A percentile compares a stretch with the other conserved stretches of the same genome.
Evolutionary conservation across 2,113 vertebrate species (phyloP).

Genomic region (Colistium nudipinnis): DNA sequence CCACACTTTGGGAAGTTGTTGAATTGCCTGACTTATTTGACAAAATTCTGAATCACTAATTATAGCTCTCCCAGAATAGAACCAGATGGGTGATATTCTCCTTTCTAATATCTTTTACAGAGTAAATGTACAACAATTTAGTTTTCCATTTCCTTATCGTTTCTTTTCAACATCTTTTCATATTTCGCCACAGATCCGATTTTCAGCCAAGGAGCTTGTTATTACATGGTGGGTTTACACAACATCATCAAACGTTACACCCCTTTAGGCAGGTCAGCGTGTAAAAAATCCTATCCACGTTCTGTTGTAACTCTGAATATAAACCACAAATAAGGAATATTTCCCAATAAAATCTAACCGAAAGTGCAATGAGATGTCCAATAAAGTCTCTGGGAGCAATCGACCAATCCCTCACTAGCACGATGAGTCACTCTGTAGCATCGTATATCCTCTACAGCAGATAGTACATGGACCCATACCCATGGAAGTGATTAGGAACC

Average conservation of each 20-base stretch:
- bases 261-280: constrained; percentile 1
- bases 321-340: constrained; percentile 10
- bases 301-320: constrained; percentile 20
- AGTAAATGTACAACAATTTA: background rate
- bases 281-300: constrained; percentile 18
- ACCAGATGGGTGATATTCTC: background rate
- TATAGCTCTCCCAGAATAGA: constrained; percentile 10
- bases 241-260: constrained; percentile 19
- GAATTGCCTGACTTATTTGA: constrained; percentile 7
- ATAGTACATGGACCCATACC: background rate
- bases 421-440: constrained; percentile 48
- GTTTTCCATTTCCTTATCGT: background rate
- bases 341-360: constrained; percentile 18
- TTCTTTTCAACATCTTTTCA: background rate
- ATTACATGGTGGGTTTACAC: constrained; percentile 1
- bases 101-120: background rate
- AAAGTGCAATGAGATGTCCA: constrained; percentile 28
- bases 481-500: constrained; percentile 38
- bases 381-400: constrained; percentile 25
- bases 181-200: background rate
- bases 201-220: background rate
- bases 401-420: constrained; percentile 1
- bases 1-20: constrained; percentile 3
- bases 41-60: constrained; percentile 6
- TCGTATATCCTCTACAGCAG: background rate